These are phyloP conservation scores for Dryas iulia DNA, from an alignment of 1,140 invertebrate species.

Conservation along the genomic window DNA sequence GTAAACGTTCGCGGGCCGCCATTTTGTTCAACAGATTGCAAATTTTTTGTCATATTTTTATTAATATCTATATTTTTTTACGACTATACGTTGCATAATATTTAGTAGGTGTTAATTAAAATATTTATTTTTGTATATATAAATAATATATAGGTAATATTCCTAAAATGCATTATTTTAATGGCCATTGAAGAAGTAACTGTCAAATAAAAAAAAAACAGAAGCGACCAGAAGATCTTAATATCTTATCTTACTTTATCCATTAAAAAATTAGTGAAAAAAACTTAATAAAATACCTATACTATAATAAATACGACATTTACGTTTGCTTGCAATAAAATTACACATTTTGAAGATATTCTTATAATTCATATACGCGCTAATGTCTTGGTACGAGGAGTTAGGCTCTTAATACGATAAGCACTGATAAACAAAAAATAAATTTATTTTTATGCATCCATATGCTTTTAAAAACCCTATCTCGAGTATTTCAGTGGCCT, in stretches of 20 bases:
- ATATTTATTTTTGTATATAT: background rate
- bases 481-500: slow-evolving; percentile 2
- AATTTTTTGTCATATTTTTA: background rate
- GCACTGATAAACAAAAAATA: slow-evolving; percentile 10
- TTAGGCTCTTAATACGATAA: slow-evolving; percentile 10
- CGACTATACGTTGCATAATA: background rate
- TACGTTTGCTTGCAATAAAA: slow-evolving; percentile 9
- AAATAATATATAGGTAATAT: background rate
- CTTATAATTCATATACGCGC: slow-evolving; percentile 8
- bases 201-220: background rate
- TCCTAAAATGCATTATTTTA: background rate
- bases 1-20: background rate
- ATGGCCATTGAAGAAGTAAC: background rate
- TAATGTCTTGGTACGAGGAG: slow-evolving; percentile 10
- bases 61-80: background rate
- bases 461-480: slow-evolving; percentile 15
- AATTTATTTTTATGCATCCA: background rate
- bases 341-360: slow-evolving; percentile 11
- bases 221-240: background rate
- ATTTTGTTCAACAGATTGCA: background rate
- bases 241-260: background rate
- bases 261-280: slow-evolving; percentile 7
- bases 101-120: background rate
- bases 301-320: slow-evolving; percentile 3
- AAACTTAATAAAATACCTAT: slow-evolving; percentile 10